Base-by-base conservation (phyloP, 2,797 vertebrate genomes). In the Hephaestus fuliginosus region DNA sequence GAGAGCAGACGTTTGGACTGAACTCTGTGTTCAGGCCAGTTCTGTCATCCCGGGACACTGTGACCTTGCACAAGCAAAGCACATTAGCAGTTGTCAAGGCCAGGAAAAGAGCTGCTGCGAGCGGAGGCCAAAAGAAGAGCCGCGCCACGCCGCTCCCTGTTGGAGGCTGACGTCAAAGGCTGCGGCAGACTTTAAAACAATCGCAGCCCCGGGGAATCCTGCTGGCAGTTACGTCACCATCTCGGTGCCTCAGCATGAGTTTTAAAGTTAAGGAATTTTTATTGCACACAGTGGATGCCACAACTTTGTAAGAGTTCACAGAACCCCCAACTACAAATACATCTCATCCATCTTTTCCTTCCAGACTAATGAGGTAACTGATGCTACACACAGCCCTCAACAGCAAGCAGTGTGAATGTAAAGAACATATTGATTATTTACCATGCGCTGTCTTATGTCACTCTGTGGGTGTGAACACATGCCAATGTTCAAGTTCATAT, bases 41-140 rank as follows among this genome's bases (percentile, higher is more conserved):
- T 86, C 82, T 86, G 88, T 82, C 83, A 84, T 71, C 71, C 61
- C 68, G 81, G 83, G 77, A 78, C 77, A 69, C 69, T 43, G 78
- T 90, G 90, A 90, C 91, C 92, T 92, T 92, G 90, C 80, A 76
- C 67, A 62, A 80, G 84, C 74, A 79, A 77, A 85, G 74, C 75
- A 76, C 74, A 88, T 89, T 88, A 90, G 78, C 46, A n/a, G 74
- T 70, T 72, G 65, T 75, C 7, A 39, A 80, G 68, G 71, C 76
- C 61, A 64, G 72, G 56, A 71, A 75, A 85, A 82, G 67, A 73
- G 70, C 74, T 82, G 83, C 80, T 65, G 76, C 60, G 62, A 46
- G 63, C 61, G 30, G 12, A 70, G 78, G 72, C 79, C 70, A 66
- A 5, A 76, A 64, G 30, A 64, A 13, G 11, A 13, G 17, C 17